A percentile compares a stretch with the other conserved stretches of the same genome.
phyloP scores from a whole-genome alignment of 92 coral and sea anemone species.

The Zoanthus gigantus region DNA sequence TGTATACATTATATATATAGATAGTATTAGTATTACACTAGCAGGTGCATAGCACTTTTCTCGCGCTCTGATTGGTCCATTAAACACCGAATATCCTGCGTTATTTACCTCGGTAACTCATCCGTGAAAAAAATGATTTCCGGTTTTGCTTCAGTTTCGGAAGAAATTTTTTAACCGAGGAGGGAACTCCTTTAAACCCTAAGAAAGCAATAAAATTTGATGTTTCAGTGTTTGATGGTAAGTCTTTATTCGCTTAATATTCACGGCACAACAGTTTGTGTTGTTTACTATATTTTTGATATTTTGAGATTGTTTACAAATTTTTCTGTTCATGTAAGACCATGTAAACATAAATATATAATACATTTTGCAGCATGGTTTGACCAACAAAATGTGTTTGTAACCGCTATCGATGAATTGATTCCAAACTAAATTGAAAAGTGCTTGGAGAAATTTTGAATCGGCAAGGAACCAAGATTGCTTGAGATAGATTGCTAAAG shows the following conservation, averaged over 20 bases:
- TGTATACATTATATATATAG: too few relatives aligned
- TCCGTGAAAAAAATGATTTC: too few relatives aligned
- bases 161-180: background rate
- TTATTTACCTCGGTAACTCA: too few relatives aligned
- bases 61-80: too few relatives aligned
- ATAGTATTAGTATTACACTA: too few relatives aligned
- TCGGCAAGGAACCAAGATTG: too few relatives aligned
- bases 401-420: slow-evolving; percentile 51
- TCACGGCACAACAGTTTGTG: slow-evolving; percentile 25
- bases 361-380: slow-evolving; percentile 50
- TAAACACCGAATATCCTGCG: too few relatives aligned
- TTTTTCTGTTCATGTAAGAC: slow-evolving; percentile 11
- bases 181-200: slow-evolving; percentile 21
- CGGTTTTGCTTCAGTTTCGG: too few relatives aligned
- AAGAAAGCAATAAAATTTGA: slow-evolving; percentile 4
- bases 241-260: background rate
- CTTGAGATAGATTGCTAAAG: too few relatives aligned
- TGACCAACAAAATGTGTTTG: slow-evolving; percentile 42
- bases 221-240: background rate
- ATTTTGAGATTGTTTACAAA: slow-evolving; percentile 28
- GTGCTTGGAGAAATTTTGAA: slow-evolving; percentile 37
- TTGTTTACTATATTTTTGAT: slow-evolving; percentile 24
- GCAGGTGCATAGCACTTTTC: too few relatives aligned
- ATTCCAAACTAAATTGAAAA: slow-evolving; percentile 39
- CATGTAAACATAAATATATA: slow-evolving; percentile 23